phyloP scores from a whole-genome alignment of 2,888 invertebrate genomes.

The Orthosia incerta region DNA sequence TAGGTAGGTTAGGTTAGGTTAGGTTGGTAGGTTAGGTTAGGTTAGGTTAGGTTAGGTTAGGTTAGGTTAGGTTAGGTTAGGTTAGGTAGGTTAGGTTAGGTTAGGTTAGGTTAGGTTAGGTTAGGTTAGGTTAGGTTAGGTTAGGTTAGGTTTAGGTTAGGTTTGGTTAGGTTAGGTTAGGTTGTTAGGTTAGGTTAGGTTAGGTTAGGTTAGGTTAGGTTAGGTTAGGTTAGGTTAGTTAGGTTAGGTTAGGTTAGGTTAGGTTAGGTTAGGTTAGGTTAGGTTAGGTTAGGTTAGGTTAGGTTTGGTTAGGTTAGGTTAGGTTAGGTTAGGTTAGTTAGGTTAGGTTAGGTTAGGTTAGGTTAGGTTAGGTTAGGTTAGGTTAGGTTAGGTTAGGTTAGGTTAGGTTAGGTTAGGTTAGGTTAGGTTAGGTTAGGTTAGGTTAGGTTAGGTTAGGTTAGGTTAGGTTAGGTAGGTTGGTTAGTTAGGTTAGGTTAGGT shows the following conservation, averaged over 20 bases:
- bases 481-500: background rate
- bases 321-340: slow-evolving; percentile 36
- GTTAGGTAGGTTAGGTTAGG: slow-evolving; percentile 49
- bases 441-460: background rate
- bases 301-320: slow-evolving; percentile 53
- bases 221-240: slow-evolving; percentile 48
- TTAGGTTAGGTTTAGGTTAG: slow-evolving; percentile 36
- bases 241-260: slow-evolving; percentile 51
- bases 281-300: slow-evolving; percentile 52
- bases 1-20: slow-evolving; percentile 61
- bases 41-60: too few species aligned
- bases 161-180: slow-evolving; percentile 6
- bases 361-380: background rate
- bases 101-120: slow-evolving; percentile 40
- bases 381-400: slow-evolving; percentile 1
- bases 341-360: slow-evolving; percentile 8
- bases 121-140: slow-evolving; percentile 50
- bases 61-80: slow-evolving; percentile 54
- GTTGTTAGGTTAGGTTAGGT: slow-evolving; percentile 49
- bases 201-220: slow-evolving; percentile 46
- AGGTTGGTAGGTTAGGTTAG: slow-evolving; percentile 38
- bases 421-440: background rate
- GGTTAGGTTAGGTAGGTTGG: background rate
- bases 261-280: slow-evolving; percentile 56
- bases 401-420: background rate